phyloP scores from a whole-genome alignment of 2,797 vertebrate species.

The Protonibea diacanthus region DNA sequence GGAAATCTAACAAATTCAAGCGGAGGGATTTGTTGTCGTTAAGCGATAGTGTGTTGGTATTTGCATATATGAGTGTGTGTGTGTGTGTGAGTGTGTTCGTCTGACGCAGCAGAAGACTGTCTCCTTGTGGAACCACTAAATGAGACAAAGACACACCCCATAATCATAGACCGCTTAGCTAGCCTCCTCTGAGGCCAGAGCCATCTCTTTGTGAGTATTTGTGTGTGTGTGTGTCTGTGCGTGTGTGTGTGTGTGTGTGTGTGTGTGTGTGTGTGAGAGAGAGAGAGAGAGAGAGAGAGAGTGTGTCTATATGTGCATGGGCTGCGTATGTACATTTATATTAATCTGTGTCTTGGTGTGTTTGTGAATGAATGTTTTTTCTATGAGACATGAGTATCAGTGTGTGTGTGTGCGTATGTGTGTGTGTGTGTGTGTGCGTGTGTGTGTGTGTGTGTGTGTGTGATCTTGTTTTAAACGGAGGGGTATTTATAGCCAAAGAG shows the following conservation, averaged over 20 bases:
- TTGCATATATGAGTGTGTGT: slow-evolving; percentile 49
- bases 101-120: slow-evolving; percentile 83
- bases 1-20: slow-evolving; percentile 52
- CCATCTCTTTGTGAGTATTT: slow-evolving; percentile 72
- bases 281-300: background rate
- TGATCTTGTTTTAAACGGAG: slow-evolving; percentile 76
- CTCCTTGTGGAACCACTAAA: slow-evolving; percentile 85
- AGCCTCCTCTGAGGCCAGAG: slow-evolving; percentile 78
- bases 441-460: slow-evolving; percentile 37
- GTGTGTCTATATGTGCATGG: slow-evolving; percentile 3
- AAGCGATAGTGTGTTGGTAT: slow-evolving; percentile 45
- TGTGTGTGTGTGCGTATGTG: slow-evolving; percentile 1
- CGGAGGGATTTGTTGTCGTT: slow-evolving; percentile 54
- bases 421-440: slow-evolving; percentile 46
- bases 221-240: slow-evolving; percentile 33
- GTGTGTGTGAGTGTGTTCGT: slow-evolving; percentile 62
- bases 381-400: slow-evolving; percentile 13
- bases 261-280: slow-evolving; percentile 31
- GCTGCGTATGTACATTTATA: slow-evolving; percentile 29
- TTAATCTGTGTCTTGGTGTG: slow-evolving; percentile 34
- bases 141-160: slow-evolving; percentile 88
- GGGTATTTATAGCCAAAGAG: slow-evolving; percentile 80
- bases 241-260: slow-evolving; percentile 44
- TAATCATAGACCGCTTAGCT: slow-evolving; percentile 85
- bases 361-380: slow-evolving; percentile 49